Evolutionary conservation across 1,140 invertebrate species (phyloP).

Genomic region (Helicoverpa zea): DNA sequence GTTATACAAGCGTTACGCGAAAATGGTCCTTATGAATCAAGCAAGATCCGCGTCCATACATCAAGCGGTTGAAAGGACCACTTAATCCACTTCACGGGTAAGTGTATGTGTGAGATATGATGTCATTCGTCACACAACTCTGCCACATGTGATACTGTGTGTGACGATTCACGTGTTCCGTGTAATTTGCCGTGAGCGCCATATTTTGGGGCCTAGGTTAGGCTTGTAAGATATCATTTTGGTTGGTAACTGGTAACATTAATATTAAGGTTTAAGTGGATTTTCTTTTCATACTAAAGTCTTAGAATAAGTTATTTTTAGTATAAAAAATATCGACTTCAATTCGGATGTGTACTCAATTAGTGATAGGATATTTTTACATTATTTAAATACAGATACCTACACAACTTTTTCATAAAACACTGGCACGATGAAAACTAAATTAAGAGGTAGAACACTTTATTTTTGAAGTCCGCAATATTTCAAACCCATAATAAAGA

Average conservation of each 20-base stretch:
- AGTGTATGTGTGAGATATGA: conserved; percentile 76
- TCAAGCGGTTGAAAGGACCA: conserved; percentile 68
- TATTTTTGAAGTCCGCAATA: not conserved
- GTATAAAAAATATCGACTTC: too few species aligned
- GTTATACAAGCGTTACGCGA: not conserved
- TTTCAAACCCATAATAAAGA: not conserved
- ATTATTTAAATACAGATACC: too few species aligned
- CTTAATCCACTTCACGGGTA: conserved; percentile 74
- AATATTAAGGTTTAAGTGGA: too few species aligned
- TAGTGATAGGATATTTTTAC: too few species aligned
- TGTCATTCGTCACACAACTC: conserved; percentile 75
- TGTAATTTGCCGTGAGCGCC: conserved; percentile 64
- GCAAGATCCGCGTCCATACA: conserved; percentile 67
- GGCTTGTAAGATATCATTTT: conserved; percentile 26
- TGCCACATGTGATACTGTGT: conserved; percentile 68
- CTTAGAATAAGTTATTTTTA: too few species aligned
- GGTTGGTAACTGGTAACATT: too few species aligned
- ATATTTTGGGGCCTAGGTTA: conserved; percentile 49
- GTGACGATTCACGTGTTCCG: conserved; percentile 60
- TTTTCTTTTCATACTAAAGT: too few species aligned
- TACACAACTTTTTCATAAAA: too few species aligned
- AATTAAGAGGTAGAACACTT: not conserved
- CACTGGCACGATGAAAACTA: too few species aligned
- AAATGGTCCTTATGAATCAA: conserved; percentile 66
- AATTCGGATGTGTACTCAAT: too few species aligned